Evolutionary conservation across 2,888 invertebrate genomes (phyloP), one percentile per base, ranked within the genome.

Genomic region (Mythimna impura): DNA sequence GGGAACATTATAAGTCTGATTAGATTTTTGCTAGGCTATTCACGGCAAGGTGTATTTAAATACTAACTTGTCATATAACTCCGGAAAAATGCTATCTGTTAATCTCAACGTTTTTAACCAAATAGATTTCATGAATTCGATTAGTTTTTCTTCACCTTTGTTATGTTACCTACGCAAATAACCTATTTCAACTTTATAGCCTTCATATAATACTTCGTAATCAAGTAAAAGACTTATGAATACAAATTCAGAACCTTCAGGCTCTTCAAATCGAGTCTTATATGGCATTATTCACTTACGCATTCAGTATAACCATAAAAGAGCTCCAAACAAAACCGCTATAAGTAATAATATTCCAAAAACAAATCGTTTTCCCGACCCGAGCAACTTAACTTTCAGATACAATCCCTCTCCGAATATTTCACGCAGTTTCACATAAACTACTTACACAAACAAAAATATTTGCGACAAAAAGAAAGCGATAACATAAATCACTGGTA

Each of bases 401-500:
- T 82, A 71, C 67, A 71, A 66, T 76, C 60, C 76, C 61, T 47
- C 64, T 66, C 4, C 79, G 78, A 73, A 81, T 82, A 82, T 78
- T 70, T 76, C 69, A 80, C 70, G 47, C 76, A 76, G 71, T 73
- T 78, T 73, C 74, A 65, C 78, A 78, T 70, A 79, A 83, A 79
- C 73, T 72, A 83, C 70, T 78, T 76, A 79, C 79, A 83, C 80
- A 86, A 85, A 88, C 84, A 84, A 86, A 86, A 88, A 89, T 90
- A 89, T 87, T 87, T 83, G 65, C 70, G 73, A 85, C 80, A 82
- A 83, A 86, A 86, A 85, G 83, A 81, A 86, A 78, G 20, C 77
- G 85, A 86, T 86, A 90, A 87, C 86, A 90, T 91, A 91, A 91
- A 92, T 91, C 91, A 91, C 88, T 78, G 84, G 76, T 73, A 72